These are phyloP conservation scores for Hipparchia sbordonii DNA, from an alignment of 2,888 invertebrate genomes.

Conservation along the genomic window DNA sequence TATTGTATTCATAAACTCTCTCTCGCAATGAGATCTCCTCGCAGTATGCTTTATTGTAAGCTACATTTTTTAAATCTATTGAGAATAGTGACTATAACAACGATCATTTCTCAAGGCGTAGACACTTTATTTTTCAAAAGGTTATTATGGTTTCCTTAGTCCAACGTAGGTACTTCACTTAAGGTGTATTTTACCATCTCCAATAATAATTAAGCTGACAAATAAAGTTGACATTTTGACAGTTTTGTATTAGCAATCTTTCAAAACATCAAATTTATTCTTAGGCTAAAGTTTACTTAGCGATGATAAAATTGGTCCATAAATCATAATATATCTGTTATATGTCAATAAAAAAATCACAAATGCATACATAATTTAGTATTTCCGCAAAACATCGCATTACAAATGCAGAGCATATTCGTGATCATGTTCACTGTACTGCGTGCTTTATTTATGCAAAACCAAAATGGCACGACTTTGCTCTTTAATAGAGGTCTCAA, in stretches of 20 bases:
- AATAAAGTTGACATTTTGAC: no score
- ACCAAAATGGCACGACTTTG: conserved; percentile 24
- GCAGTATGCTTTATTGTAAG: neutral
- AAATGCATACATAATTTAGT: neutral
- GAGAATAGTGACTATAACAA: no score
- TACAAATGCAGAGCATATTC: conserved; percentile 18
- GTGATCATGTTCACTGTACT: conserved; percentile 20
- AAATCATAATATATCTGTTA: no score
- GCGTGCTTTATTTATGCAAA: conserved; percentile 26
- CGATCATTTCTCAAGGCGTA: no score
- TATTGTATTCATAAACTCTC: neutral
- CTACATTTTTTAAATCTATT: neutral
- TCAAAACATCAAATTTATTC: no score
- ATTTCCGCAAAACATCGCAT: neutral
- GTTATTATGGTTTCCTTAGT: neutral
- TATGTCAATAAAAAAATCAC: neutral
- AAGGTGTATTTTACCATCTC: no score
- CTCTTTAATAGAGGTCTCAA: conserved; percentile 20
- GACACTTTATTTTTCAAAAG: no score
- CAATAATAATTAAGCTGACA: no score
- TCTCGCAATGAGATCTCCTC: neutral
- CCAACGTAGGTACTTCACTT: neutral
- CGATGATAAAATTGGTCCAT: no score
- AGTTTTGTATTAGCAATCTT: no score
- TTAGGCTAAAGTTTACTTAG: no score